Conservation (phyloP, 2,797 vertebrate genomes). For the Cyclopterus lumpus region DNA sequence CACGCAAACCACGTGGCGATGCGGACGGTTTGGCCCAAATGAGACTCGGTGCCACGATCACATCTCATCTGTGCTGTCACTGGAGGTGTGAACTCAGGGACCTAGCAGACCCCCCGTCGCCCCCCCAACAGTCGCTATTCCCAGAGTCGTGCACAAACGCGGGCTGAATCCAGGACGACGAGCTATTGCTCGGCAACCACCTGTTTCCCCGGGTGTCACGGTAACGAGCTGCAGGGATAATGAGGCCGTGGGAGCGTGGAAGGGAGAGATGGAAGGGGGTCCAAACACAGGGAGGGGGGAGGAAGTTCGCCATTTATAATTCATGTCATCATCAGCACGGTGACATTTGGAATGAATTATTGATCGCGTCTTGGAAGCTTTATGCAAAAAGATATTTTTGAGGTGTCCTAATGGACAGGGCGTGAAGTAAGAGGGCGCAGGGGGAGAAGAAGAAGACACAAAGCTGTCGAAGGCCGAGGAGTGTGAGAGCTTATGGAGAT, state of each 20-base stretch:
- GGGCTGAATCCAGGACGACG: constrained; percentile 47
- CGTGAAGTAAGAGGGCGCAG: constrained; percentile 44
- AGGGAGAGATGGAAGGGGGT: constrained; percentile 48
- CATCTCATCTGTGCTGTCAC: not conserved
- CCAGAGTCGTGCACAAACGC: not conserved
- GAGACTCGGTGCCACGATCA: not conserved
- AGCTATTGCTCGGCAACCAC: constrained; percentile 74
- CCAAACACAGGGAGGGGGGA: constrained; percentile 71
- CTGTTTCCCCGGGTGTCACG: constrained; percentile 72
- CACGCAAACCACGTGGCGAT: not conserved
- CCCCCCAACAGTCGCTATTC: not conserved
- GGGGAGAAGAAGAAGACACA: constrained; percentile 29
- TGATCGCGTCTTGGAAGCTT: constrained; percentile 80
- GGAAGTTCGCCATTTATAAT: constrained; percentile 83
- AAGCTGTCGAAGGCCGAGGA: constrained; percentile 40
- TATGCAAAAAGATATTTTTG: constrained; percentile 80
- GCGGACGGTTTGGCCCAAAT: not conserved
- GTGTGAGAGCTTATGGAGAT: constrained; percentile 26
- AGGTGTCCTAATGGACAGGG: constrained; percentile 67
- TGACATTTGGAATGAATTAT: constrained; percentile 87
- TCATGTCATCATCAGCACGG: constrained; percentile 85
- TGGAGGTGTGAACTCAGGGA: not conserved
- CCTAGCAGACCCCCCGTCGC: not conserved
- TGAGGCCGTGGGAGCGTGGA: constrained; percentile 64
- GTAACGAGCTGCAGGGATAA: constrained; percentile 77